A percentile compares a stretch with the other conserved stretches of the same genome.
These are phyloP conservation scores for Lasioglossum calceatum DNA, from an alignment of 2,888 invertebrate species.

Conservation along the genomic window DNA sequence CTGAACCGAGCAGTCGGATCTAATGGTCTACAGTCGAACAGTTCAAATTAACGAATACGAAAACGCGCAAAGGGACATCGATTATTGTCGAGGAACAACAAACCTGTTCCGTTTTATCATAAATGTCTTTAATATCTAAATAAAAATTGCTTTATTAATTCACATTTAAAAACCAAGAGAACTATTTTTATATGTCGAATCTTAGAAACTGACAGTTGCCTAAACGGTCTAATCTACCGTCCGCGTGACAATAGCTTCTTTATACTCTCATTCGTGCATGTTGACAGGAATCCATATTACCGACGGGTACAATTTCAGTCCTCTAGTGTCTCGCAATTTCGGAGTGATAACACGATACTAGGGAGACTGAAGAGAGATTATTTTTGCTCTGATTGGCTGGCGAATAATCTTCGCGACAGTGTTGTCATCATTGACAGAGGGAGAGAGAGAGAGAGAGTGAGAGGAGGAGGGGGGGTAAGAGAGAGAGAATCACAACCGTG, in stretches of 20 bases:
- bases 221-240: constrained; percentile 73
- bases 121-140: constrained; percentile 72
- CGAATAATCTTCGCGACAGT: background rate
- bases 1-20: constrained; percentile 19
- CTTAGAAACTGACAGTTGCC: constrained; percentile 80
- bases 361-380: background rate
- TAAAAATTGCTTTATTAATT: constrained; percentile 69
- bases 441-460: too few species aligned
- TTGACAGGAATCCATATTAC: constrained; percentile 36
- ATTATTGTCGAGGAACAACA: constrained; percentile 21
- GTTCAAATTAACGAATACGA: constrained; percentile 41
- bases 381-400: background rate
- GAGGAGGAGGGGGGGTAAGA: background rate
- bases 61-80: background rate
- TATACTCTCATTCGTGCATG: constrained; percentile 46
- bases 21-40: constrained; percentile 46
- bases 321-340: background rate
- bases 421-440: background rate
- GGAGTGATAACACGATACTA: background rate
- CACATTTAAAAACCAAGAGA: constrained; percentile 75
- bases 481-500: background rate
- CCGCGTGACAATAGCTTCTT: constrained; percentile 70
- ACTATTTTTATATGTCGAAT: constrained; percentile 64
- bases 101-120: constrained; percentile 72
- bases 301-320: constrained; percentile 26